These are phyloP conservation scores for Creontiades dilutus DNA, from an alignment of 2,888 invertebrate species.

Conservation along the genomic window DNA sequence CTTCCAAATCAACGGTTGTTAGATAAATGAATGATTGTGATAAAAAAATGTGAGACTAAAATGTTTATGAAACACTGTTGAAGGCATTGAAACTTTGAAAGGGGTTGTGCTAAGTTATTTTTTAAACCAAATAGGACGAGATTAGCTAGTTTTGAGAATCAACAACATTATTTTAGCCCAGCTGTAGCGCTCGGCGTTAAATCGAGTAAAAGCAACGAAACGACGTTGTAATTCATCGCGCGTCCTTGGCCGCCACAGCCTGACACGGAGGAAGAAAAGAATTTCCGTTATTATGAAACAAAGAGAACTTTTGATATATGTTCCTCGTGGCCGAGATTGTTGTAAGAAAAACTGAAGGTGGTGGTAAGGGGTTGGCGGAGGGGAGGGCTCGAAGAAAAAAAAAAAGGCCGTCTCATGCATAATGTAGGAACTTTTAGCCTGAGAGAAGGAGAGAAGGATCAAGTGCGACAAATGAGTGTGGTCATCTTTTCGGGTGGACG, in stretches of 20 bases:
- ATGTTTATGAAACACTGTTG: too few species aligned
- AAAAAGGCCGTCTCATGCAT: conserved; percentile 56
- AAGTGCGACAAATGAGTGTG: conserved; percentile 69
- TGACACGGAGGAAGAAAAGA: conserved; percentile 32
- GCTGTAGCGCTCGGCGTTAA: conserved; percentile 2
- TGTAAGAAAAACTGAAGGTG: conserved; percentile 48
- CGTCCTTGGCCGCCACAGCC: conserved; percentile 33
- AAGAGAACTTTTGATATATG: conserved; percentile 65
- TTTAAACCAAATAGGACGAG: background rate
- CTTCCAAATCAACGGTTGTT: too few species aligned
- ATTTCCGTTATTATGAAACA: conserved; percentile 52
- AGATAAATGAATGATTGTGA: too few species aligned
- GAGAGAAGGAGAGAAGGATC: conserved; percentile 55
- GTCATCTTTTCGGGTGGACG: conserved; percentile 69
- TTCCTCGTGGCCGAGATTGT: conserved; percentile 59
- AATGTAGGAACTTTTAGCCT: conserved; percentile 57
- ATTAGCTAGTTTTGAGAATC: conserved; percentile 18
- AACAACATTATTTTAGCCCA: background rate
- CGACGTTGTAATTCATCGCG: conserved; percentile 19
- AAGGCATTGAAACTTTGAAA: too few species aligned
- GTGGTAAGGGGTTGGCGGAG: background rate
- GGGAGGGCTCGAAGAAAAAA: background rate
- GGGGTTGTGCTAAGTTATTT: too few species aligned
- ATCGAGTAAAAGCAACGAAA: conserved; percentile 9
- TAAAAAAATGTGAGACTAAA: too few species aligned